Evolutionary conservation across 2,888 invertebrate genomes (phyloP).

Genomic region (Drosophila monieri): DNA sequence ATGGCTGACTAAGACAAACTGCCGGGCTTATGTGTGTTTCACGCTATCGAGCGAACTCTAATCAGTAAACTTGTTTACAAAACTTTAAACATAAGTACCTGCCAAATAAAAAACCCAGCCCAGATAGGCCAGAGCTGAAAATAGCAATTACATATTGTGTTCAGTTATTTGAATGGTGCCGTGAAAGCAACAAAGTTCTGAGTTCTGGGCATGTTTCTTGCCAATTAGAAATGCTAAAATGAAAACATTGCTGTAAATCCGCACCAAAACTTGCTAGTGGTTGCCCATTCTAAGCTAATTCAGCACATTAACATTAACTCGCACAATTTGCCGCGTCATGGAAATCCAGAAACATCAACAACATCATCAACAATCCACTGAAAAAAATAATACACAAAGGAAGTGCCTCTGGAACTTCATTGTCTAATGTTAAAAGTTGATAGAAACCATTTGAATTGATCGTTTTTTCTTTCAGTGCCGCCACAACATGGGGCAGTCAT

Average conservation of each 20-base stretch:
- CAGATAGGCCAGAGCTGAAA: slow-evolving; percentile 49
- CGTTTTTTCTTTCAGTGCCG: not conserved
- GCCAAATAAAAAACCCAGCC: slow-evolving; percentile 23
- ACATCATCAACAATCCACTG: slow-evolving; percentile 19
- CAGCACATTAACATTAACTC: slow-evolving; percentile 73
- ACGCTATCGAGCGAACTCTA: slow-evolving; percentile 42
- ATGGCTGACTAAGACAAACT: slow-evolving; percentile 23
- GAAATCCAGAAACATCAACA: slow-evolving; percentile 42
- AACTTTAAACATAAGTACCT: slow-evolving; percentile 46
- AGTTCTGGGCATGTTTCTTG: slow-evolving; percentile 45
- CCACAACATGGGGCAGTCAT: slow-evolving; percentile 55
- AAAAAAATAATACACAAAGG: not conserved
- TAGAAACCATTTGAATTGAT: no score
- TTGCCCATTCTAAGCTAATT: slow-evolving; percentile 73
- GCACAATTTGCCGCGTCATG: slow-evolving; percentile 66
- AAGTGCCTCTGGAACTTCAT: not conserved
- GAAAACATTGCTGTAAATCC: slow-evolving; percentile 30
- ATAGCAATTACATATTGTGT: slow-evolving; percentile 61
- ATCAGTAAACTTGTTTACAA: slow-evolving; percentile 59
- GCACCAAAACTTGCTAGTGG: slow-evolving; percentile 20
- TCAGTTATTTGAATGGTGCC: slow-evolving; percentile 22
- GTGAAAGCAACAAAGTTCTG: not conserved
- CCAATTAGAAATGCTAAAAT: slow-evolving; percentile 58
- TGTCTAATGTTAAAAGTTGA: no score
- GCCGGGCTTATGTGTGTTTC: slow-evolving; percentile 25